Base-by-base conservation (phyloP, 1,140 invertebrate species). In the Hycleus cichorii region DNA sequence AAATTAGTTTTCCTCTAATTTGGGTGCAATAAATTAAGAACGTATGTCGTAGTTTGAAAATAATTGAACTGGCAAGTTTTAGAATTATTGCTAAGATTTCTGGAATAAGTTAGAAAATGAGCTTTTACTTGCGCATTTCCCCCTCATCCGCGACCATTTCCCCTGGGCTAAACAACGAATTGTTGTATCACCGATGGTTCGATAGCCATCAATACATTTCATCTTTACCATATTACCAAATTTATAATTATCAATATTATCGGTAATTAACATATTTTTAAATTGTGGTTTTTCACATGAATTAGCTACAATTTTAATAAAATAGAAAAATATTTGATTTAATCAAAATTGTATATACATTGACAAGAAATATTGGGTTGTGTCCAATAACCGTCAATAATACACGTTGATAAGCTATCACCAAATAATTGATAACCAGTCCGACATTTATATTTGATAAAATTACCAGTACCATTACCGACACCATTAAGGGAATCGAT, bases 71-170 rank as follows among this genome's bases (percentile, higher is more conserved):
- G 18, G 18, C 18, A 18, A 18, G 18, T 18, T 18, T 18, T 18
- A 18, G 18, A 18, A 18, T 18, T 18, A 18, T 18, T 18, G 1
- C 18, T 18, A 18, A 18, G 18, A 18, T 18, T 18, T 18, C 18
- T 18, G 12, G 12, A 12, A 12, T 18, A 18, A 18, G 18, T 18
- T 18, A 18, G 18, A 18, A 18, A 18, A 18, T 18, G 18, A 18
- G 18, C 18, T 18, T 18, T 54, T 38, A 71, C 69, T 67, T 40
- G 74, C 65, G 66, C 84, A 86, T 68, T 71, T 73, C 52, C 81
- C 82, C 32, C 64, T 64, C 10, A 81, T 75, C 58, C 66, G 63
- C 2, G 77, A 77, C 84, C 84, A 86, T 24, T 71, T 76, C 18
- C 76, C 75, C 58, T 72, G 76, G 4, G 74, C 58, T 8, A 75